Conservation (phyloP, 1,140 invertebrate genomes). For the Spodoptera frugiperda region DNA sequence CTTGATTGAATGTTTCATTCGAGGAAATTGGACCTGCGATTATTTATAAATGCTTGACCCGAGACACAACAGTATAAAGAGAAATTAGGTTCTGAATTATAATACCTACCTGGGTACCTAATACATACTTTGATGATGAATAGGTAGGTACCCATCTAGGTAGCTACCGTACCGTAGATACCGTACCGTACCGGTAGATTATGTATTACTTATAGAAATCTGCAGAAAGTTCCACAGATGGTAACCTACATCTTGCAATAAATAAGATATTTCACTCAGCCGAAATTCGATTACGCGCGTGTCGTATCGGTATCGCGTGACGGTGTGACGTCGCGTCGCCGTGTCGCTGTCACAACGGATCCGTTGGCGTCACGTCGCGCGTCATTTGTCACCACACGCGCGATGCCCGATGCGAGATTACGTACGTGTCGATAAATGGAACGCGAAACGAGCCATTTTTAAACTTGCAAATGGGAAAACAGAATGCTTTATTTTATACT, state of each 20-base stretch:
- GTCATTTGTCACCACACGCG: slow-evolving; percentile 42
- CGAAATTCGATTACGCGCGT: slow-evolving; percentile 40
- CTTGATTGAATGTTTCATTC: too few species aligned
- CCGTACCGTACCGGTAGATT: too few species aligned
- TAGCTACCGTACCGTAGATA: too few species aligned
- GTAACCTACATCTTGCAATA: slow-evolving; percentile 6
- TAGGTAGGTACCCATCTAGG: too few species aligned
- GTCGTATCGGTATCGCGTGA: slow-evolving; percentile 34
- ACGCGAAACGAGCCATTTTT: background rate
- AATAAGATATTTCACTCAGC: slow-evolving; percentile 36
- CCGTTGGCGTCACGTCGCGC: slow-evolving; percentile 21
- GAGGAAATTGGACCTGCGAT: too few species aligned
- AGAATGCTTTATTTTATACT: too few species aligned
- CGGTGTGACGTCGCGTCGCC: slow-evolving; percentile 5
- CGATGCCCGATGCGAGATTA: slow-evolving; percentile 25
- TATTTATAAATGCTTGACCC: too few species aligned
- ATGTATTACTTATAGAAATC: background rate
- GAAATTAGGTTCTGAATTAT: too few species aligned
- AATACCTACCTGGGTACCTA: too few species aligned
- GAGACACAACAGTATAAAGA: too few species aligned
- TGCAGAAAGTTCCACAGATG: slow-evolving; percentile 5
- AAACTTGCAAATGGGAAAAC: background rate
- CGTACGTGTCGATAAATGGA: slow-evolving; percentile 26
- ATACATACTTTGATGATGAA: too few species aligned
- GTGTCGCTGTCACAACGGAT: slow-evolving; percentile 25